Conservation (phyloP, 2,113 vertebrate species). For the Scalopus aquaticus region DNA sequence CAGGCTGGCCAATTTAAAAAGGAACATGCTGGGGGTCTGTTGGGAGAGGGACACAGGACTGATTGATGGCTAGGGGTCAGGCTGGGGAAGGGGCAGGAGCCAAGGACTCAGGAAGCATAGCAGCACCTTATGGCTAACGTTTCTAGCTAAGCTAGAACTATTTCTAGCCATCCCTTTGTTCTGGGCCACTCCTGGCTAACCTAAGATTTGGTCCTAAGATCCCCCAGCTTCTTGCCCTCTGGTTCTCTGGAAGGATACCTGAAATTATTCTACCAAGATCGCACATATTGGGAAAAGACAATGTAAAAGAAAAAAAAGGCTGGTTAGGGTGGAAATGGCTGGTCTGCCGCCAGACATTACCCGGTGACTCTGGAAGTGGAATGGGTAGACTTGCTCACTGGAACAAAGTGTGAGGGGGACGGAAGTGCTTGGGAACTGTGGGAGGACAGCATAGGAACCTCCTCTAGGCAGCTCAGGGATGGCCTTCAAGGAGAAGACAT, state of each 20-base stretch:
- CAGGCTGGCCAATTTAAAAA: not conserved
- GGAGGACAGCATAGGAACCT: not conserved
- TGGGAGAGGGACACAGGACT: not conserved
- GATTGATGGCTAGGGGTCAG: not conserved
- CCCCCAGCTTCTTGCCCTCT: not conserved
- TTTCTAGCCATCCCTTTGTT: no score
- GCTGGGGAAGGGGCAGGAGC: not conserved
- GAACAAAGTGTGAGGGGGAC: not conserved
- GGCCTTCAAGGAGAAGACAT: not conserved
- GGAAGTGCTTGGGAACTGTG: not conserved
- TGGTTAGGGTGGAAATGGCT: not conserved
- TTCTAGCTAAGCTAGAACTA: not conserved
- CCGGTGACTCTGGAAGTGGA: not conserved
- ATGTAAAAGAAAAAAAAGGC: not conserved
- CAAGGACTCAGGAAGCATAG: not conserved
- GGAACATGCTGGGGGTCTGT: not conserved
- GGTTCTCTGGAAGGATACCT: not conserved
- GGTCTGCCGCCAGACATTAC: not conserved
- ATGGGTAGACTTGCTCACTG: no score
- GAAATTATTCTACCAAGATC: not conserved
- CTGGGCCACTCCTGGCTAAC: not conserved
- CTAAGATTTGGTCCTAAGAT: not conserved
- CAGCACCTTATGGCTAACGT: not conserved
- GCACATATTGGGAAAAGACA: not conserved
- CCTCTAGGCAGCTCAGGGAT: not conserved